Conservation (phyloP, 2,888 invertebrate species). For the Colletes collaris region DNA sequence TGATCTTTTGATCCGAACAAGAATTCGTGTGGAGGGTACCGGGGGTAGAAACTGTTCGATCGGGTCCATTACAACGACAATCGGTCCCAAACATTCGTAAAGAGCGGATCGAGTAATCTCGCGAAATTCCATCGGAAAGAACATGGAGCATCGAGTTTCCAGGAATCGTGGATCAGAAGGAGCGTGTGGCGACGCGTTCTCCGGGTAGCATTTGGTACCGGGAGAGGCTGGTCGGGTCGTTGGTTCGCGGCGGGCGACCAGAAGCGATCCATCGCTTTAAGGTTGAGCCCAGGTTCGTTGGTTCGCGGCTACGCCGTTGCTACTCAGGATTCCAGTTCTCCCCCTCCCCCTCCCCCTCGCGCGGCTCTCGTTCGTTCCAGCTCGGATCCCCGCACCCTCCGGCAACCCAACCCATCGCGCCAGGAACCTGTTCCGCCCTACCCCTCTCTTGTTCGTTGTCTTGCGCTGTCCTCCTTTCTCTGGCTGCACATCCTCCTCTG, state of each 20-base stretch:
- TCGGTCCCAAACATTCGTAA: too few species aligned
- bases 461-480: constrained; percentile 56
- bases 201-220: constrained; percentile 52
- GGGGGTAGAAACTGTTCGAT: too few species aligned
- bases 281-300: constrained; percentile 80
- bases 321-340: constrained; percentile 83
- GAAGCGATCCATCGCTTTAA: constrained; percentile 82
- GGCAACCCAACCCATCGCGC: constrained; percentile 74
- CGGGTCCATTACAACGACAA: too few species aligned
- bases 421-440: constrained; percentile 80
- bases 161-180: too few species aligned
- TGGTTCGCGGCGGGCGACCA: constrained; percentile 44
- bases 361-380: constrained; percentile 63
- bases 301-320: constrained; percentile 82
- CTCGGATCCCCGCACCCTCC: constrained; percentile 69
- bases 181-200: constrained; percentile 40
- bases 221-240: constrained; percentile 8
- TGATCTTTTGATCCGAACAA: too few species aligned
- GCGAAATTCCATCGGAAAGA: too few species aligned
- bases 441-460: constrained; percentile 68
- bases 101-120: too few species aligned
- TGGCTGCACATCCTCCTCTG: constrained; percentile 44
- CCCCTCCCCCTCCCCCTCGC: constrained; percentile 64
- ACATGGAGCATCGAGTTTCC: too few species aligned
- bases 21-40: too few species aligned